Conservation (phyloP, 2,888 invertebrate genomes). For the Apamea anceps region DNA sequence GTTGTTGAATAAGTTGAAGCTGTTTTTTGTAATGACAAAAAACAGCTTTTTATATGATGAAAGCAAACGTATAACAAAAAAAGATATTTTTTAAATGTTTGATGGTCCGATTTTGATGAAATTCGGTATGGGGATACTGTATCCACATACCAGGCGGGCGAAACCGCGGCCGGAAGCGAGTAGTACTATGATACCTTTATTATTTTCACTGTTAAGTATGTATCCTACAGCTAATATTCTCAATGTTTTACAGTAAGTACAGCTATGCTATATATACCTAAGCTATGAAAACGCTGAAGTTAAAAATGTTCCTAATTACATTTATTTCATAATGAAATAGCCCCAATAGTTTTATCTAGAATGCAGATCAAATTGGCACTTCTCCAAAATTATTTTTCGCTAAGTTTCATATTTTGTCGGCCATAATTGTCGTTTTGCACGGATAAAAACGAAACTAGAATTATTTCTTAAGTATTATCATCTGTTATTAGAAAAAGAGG, state of each 20-base stretch:
- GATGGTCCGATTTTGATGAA: too few species aligned
- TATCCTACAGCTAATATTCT: too few species aligned
- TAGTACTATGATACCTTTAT: too few species aligned
- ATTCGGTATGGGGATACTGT: too few species aligned
- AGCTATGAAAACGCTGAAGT: conserved; percentile 3
- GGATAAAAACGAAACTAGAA: not conserved
- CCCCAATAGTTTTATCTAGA: conserved; percentile 25
- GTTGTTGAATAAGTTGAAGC: too few species aligned
- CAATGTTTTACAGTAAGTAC: too few species aligned
- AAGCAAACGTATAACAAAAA: too few species aligned
- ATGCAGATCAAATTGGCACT: conserved; percentile 37
- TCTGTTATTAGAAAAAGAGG: not conserved
- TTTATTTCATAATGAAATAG: conserved; percentile 20
- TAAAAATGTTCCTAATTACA: not conserved
- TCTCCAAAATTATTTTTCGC: conserved; percentile 21
- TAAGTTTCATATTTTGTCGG: conserved; percentile 17
- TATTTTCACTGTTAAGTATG: too few species aligned
- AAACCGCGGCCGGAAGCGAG: too few species aligned
- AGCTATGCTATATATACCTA: too few species aligned
- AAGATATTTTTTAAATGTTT: too few species aligned
- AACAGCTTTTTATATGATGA: not conserved
- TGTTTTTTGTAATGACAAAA: not conserved
- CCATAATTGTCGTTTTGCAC: conserved; percentile 3
- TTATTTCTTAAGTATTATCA: not conserved
- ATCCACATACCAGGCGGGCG: too few species aligned